Evolutionary conservation across 2,888 invertebrate genomes (phyloP).

Genomic region (Tethea ocularis): DNA sequence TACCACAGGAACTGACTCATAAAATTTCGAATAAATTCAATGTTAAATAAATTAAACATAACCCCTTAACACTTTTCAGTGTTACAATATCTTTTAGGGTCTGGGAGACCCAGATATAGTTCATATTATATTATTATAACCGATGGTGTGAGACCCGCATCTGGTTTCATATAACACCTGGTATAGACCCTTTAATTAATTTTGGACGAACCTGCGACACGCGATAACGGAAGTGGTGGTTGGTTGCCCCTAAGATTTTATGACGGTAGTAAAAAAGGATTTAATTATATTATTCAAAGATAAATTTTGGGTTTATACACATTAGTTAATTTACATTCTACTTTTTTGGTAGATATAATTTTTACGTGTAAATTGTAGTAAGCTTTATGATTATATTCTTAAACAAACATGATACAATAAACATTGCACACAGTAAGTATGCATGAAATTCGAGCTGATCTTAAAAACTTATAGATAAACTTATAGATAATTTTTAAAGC

Average conservation of each 20-base stretch:
- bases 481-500: too few species aligned
- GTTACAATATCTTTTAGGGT: background rate
- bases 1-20: constrained; percentile 4
- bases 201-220: constrained; percentile 43
- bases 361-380: too few species aligned
- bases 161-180: constrained; percentile 34
- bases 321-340: constrained; percentile 25
- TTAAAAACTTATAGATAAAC: too few species aligned
- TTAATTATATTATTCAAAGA: constrained; percentile 45
- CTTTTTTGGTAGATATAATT: background rate
- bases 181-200: constrained; percentile 43
- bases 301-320: constrained; percentile 19
- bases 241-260: constrained; percentile 44
- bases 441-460: too few species aligned
- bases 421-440: too few species aligned
- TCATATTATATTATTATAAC: background rate
- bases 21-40: background rate
- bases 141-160: constrained; percentile 21
- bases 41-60: background rate
- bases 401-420: too few species aligned
- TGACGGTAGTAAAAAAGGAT: constrained; percentile 42
- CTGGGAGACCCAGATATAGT: background rate
- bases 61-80: background rate
- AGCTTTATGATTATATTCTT: too few species aligned
- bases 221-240: constrained; percentile 46